Evolutionary conservation across 2,797 vertebrate genomes (phyloP), one percentile per base, ranked within the genome.

Genomic region (Leuciscus waleckii): DNA sequence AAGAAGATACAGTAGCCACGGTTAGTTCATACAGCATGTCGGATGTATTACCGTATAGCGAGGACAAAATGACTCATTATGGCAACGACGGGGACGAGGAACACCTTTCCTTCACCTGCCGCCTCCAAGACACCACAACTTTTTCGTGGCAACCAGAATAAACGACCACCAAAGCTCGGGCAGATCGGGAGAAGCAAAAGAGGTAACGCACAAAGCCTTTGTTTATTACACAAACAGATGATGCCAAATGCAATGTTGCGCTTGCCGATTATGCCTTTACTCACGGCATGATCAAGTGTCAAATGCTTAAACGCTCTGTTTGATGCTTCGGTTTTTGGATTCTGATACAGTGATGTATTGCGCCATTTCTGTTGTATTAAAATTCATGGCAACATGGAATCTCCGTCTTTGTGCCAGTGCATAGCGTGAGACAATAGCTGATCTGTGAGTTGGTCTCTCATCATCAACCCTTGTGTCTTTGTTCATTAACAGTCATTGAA

Each of bases 111-210:
- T 97, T 99, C 96, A 97, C 97, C 94, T 98, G 98, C 93, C 97
- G 97, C 91, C 96, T 98, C 82, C 97, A 97, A 94, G 98, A 98
- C 94, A 97, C 97, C 93, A 96, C 95, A 97, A 97, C 95, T 98
- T 98, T 95, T 97, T 98, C 90, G 95, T 6, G 95, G 94, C 58
- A 96, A 96, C 69, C 97, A 97, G 93, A 97, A 94, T 90, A 99
- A 98, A 93, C 95, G 97, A 90, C 97, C 98, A 71, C 98, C 98
- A 87, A 99, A 99, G 90, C 96, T 98, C 90, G 97, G 97, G 68
- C 97, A 99, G 92, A 99, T 99, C 91, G 98, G 98, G 84, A 92
- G 98, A 91, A 98, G 97, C 97, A 98, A 99, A 95, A 94, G 97
- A 94, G 98, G 98, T 98, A 93, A 94, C 85, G 92, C 88, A 19